Base-by-base conservation (phyloP, 2,888 invertebrate genomes). In the Sipha maydis region DNA sequence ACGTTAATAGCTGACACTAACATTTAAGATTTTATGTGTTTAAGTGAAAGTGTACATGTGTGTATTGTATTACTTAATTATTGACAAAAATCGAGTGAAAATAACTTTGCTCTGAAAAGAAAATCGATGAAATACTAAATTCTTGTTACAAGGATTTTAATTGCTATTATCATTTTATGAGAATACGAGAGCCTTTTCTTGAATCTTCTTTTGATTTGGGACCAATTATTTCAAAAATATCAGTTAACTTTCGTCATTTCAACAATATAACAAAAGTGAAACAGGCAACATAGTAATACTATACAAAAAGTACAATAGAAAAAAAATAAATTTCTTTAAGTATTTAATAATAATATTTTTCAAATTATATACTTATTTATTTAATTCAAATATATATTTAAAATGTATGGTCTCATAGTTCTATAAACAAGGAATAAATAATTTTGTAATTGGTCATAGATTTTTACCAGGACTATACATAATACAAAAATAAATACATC, bases 201-300 rank as follows among this genome's bases (percentile, higher is more conserved):
- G 31, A 83, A 71, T 11, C 73, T 73, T 73, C 54, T 17, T 4
- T 17, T 14, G 54, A 19, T 73, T 19, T 19, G 73, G 21, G 83
- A 83, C 56, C 83, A 75, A 83, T 83, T 75, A 83, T 83, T 56
- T 83, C 17, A 38, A 75, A 75, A 83, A 34, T 82, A 82, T 41
- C 41, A 69, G 69, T 69, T 28, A 69, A 41, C 28, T 69, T 38
- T 38, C 41, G 69, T 69, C 69, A 41, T 82, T 69, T 82, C 31
- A 28, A 69, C 38, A 73, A 34, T 73, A 17, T 73, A 69, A 69
- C 69, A 69, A 69, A 21, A 21, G 41, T 19, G 19, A 69, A 69
- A 69, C 82, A 69, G 41, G 28, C 48, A 41, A 61, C 28, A 25
- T 38, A n/a, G 34, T 28, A 54, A 38, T 28, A 34, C 61, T 4